Evolutionary conservation across 2,113 vertebrate genomes (phyloP).

Genomic region (Toxotes chatareus): DNA sequence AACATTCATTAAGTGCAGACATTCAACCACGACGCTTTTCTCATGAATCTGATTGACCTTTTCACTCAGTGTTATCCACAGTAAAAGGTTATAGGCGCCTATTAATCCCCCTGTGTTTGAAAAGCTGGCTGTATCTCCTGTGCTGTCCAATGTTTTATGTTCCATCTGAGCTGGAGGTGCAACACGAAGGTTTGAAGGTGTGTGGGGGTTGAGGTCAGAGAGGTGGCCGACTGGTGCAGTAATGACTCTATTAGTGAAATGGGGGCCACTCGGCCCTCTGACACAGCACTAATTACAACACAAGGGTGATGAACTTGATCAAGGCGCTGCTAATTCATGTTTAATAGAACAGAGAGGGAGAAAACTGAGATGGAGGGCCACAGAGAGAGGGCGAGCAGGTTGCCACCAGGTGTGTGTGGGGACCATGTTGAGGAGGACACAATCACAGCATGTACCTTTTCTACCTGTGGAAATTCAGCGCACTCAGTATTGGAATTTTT

Average conservation of each 20-base stretch:
- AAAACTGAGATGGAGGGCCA: neutral
- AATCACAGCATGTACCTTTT: conserved; percentile 26
- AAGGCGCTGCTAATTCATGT: conserved; percentile 52
- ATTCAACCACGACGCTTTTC: conserved; percentile 67
- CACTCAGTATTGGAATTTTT: conserved; percentile 32
- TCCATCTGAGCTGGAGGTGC: conserved; percentile 44
- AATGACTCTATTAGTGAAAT: conserved; percentile 66
- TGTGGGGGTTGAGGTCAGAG: conserved; percentile 43
- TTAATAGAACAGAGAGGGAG: conserved; percentile 29
- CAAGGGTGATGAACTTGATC: conserved; percentile 69
- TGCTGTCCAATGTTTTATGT: conserved; percentile 65
- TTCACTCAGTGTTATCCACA: conserved; percentile 54
- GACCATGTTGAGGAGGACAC: conserved; percentile 16
- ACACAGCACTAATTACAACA: conserved; percentile 66
- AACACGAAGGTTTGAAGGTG: conserved; percentile 37
- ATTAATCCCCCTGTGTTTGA: conserved; percentile 59
- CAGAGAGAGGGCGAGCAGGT: neutral
- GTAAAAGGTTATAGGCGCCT: conserved; percentile 70
- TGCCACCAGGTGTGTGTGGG: neutral
- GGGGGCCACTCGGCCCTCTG: conserved; percentile 38
- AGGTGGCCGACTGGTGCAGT: conserved; percentile 36
- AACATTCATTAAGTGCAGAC: conserved; percentile 65
- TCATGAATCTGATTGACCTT: conserved; percentile 84
- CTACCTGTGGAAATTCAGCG: conserved; percentile 21
- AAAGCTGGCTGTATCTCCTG: conserved; percentile 45